Percentiles rank a stretch among this genome's conserved stretches.
Conservation (phyloP, 2,888 invertebrate species). For the Ophioninae sp. region DNA sequence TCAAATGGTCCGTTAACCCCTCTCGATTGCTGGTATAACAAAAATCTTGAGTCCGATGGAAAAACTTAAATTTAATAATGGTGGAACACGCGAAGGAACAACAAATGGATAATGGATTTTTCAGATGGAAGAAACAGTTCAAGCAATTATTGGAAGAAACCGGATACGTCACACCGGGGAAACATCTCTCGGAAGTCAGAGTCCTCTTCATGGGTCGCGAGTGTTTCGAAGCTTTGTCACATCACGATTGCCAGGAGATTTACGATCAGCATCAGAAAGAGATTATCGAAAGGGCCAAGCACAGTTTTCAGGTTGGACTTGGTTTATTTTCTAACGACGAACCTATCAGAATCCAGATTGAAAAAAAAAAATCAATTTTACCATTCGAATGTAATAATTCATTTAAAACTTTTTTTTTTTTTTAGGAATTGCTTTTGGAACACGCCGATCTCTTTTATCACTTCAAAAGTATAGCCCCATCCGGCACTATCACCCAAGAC, state of each 20-base stretch:
- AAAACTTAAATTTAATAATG: background rate
- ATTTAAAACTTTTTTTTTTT: no score
- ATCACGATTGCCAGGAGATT: slow-evolving; percentile 94
- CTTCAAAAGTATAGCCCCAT: slow-evolving; percentile 93
- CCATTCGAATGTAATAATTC: background rate
- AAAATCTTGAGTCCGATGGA: background rate
- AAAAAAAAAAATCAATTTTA: background rate
- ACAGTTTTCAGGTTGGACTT: slow-evolving; percentile 89
- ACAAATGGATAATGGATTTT: slow-evolving; percentile 10
- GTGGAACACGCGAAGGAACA: background rate
- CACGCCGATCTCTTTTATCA: slow-evolving; percentile 96
- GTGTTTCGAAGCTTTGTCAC: slow-evolving; percentile 95
- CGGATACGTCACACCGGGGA: slow-evolving; percentile 97
- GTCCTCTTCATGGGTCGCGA: slow-evolving; percentile 96
- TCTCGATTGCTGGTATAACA: background rate
- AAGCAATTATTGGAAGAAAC: slow-evolving; percentile 96
- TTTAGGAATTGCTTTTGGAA: slow-evolving; percentile 92
- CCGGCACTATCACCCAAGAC: slow-evolving; percentile 95
- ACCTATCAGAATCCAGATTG: background rate
- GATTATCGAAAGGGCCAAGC: slow-evolving; percentile 93
- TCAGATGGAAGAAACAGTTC: slow-evolving; percentile 96
- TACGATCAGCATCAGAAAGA: slow-evolving; percentile 97
- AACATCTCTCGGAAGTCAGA: slow-evolving; percentile 93
- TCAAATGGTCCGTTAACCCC: background rate
- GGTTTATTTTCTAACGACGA: background rate